Percentiles rank a stretch among this genome's conserved stretches.
phyloP scores from a whole-genome alignment of 2,797 vertebrate species.

The Pipistrellus pygmaeus region DNA sequence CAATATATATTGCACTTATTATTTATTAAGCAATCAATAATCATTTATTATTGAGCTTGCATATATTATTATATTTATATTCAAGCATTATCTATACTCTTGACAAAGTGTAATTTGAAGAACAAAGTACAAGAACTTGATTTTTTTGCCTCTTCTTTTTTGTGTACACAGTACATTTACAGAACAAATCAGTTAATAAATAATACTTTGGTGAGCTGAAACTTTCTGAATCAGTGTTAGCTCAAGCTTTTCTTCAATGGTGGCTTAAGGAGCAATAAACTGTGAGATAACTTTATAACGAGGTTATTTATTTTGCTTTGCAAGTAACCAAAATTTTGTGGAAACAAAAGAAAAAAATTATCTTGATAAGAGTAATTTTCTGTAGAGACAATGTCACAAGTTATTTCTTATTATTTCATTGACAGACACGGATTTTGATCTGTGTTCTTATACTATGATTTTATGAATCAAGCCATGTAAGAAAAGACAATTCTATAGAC shows the following conservation, averaged over 20 bases:
- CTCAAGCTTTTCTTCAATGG: slow-evolving; percentile 33
- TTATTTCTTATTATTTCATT: slow-evolving; percentile 43
- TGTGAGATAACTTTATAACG: slow-evolving; percentile 63
- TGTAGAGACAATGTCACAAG: slow-evolving; percentile 6
- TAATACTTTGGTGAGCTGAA: slow-evolving; percentile 38
- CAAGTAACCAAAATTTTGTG: slow-evolving; percentile 55
- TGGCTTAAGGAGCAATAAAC: slow-evolving; percentile 11
- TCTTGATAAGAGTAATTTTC: slow-evolving; percentile 3
- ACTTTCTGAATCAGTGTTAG: slow-evolving; percentile 7
- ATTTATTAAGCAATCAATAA: neutral
- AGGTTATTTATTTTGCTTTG: slow-evolving; percentile 63
- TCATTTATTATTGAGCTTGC: neutral
- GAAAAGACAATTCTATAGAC: slow-evolving; percentile 31
- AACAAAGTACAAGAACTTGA: neutral
- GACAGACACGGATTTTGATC: slow-evolving; percentile 14
- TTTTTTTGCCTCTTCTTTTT: neutral
- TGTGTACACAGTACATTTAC: neutral
- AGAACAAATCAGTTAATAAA: neutral
- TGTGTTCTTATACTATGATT: slow-evolving; percentile 21
- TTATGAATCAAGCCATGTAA: slow-evolving; percentile 41
- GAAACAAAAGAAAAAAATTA: slow-evolving; percentile 9
- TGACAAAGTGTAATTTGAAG: neutral
- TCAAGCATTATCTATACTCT: neutral
- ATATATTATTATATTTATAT: neutral
- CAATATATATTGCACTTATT: neutral